These are phyloP conservation scores for Anagyrus pseudococci DNA, from an alignment of 2,888 invertebrate genomes.

Conservation along the genomic window DNA sequence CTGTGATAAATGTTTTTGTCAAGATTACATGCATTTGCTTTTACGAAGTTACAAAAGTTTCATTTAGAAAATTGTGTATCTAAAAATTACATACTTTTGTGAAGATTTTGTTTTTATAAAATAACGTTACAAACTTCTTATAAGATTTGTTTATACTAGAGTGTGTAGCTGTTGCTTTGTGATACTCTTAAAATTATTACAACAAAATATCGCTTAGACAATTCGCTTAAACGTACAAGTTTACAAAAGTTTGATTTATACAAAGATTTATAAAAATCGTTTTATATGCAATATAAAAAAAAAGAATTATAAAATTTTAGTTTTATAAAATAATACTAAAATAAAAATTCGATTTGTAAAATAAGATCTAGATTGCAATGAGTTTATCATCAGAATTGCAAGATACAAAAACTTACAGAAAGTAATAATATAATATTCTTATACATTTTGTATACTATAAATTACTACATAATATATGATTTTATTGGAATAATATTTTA, in stretches of 20 bases:
- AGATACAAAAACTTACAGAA: slow-evolving; percentile 18
- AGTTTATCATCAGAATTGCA: slow-evolving; percentile 17
- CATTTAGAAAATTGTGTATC: slow-evolving; percentile 33
- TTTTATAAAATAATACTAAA: slow-evolving; percentile 31
- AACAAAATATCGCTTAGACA: slow-evolving; percentile 29
- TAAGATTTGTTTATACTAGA: slow-evolving; percentile 26
- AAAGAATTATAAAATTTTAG: slow-evolving; percentile 32
- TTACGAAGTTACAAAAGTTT: slow-evolving; percentile 33
- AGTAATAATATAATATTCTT: slow-evolving; percentile 18
- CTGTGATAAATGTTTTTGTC: slow-evolving; percentile 25
- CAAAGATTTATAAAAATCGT: slow-evolving; percentile 37
- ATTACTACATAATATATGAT: slow-evolving; percentile 15
- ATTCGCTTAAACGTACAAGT: slow-evolving; percentile 34
- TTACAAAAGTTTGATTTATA: slow-evolving; percentile 38
- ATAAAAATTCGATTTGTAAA: slow-evolving; percentile 19
- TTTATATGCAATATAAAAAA: slow-evolving; percentile 31
- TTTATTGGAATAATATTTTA: slow-evolving; percentile 22
- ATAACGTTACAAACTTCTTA: slow-evolving; percentile 32
- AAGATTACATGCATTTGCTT: slow-evolving; percentile 27
- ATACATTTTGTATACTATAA: slow-evolving; percentile 12
- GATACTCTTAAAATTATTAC: slow-evolving; percentile 32
- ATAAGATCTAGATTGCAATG: slow-evolving; percentile 26
- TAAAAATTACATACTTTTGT: slow-evolving; percentile 29
- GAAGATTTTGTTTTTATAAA: slow-evolving; percentile 27
- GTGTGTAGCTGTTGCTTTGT: slow-evolving; percentile 23